phyloP scores from a whole-genome alignment of 2,113 vertebrate genomes.

The Tychaedon coryphoeus region DNA sequence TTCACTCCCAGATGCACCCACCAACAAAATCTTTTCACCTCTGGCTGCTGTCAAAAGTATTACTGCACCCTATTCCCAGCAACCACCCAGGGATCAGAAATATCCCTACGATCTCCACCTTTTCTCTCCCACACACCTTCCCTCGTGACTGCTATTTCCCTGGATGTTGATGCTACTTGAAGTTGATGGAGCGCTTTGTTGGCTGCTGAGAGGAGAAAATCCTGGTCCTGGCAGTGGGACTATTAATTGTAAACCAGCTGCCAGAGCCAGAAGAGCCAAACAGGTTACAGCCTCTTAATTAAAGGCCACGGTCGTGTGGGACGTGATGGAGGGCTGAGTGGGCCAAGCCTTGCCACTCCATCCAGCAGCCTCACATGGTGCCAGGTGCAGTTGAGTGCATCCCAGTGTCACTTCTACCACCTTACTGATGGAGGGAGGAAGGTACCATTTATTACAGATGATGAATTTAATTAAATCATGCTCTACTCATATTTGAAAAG shows the following conservation, averaged over 20 bases:
- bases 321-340: neutral
- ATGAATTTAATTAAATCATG: constrained; percentile 33
- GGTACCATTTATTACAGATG: neutral
- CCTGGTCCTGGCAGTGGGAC: constrained; percentile 35
- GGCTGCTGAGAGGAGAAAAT: constrained; percentile 2
- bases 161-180: neutral
- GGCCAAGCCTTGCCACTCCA: neutral
- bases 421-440: neutral
- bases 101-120: neutral
- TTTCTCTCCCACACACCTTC: neutral
- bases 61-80: neutral
- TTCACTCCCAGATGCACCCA: neutral
- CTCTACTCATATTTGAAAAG: neutral
- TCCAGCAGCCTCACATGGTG: neutral
- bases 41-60: neutral
- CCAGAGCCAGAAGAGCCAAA: constrained; percentile 37
- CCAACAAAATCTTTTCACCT: neutral
- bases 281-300: constrained; percentile 44
- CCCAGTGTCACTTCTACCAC: neutral
- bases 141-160: neutral
- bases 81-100: neutral
- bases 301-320: neutral
- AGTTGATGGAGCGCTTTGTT: constrained; percentile 18
- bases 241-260: constrained; percentile 44
- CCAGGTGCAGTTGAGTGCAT: neutral